Evolutionary conservation across 2,888 invertebrate species (phyloP).

Genomic region (Eumacrocentrus americanus): DNA sequence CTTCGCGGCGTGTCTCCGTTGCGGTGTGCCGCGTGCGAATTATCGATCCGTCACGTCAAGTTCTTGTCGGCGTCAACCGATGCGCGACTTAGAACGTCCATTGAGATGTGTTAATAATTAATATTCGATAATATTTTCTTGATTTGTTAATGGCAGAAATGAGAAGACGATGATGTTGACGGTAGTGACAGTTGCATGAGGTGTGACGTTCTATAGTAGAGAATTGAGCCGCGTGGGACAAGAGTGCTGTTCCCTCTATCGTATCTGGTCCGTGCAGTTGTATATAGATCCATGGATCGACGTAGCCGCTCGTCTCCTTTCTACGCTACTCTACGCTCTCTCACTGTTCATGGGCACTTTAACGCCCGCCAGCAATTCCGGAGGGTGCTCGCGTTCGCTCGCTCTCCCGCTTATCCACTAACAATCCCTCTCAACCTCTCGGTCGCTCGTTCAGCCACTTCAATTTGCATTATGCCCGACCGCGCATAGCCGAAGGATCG

Average conservation of each 20-base stretch:
- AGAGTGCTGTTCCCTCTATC: constrained; percentile 51
- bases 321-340: constrained; percentile 32
- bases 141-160: neutral
- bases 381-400: neutral
- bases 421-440: constrained; percentile 24
- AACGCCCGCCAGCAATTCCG: constrained; percentile 12
- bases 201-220: too few relatives aligned
- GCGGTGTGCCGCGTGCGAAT: too few relatives aligned
- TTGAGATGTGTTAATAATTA: too few relatives aligned
- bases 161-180: constrained; percentile 22
- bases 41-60: too few relatives aligned
- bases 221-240: constrained; percentile 56
- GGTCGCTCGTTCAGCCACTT: constrained; percentile 35
- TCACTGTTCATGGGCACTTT: constrained; percentile 21
- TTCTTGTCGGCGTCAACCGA: neutral
- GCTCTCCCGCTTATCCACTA: constrained; percentile 23
- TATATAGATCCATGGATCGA: constrained; percentile 32
- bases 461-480: constrained; percentile 57
- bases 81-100: too few relatives aligned
- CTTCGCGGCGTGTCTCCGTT: too few relatives aligned
- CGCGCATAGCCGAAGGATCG: constrained; percentile 58
- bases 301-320: constrained; percentile 35
- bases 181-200: constrained; percentile 43
- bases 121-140: neutral
- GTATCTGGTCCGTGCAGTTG: constrained; percentile 18